Evolutionary conservation across 2,797 vertebrate genomes (phyloP).

Genomic region (Ctenopoma kingsleyae): DNA sequence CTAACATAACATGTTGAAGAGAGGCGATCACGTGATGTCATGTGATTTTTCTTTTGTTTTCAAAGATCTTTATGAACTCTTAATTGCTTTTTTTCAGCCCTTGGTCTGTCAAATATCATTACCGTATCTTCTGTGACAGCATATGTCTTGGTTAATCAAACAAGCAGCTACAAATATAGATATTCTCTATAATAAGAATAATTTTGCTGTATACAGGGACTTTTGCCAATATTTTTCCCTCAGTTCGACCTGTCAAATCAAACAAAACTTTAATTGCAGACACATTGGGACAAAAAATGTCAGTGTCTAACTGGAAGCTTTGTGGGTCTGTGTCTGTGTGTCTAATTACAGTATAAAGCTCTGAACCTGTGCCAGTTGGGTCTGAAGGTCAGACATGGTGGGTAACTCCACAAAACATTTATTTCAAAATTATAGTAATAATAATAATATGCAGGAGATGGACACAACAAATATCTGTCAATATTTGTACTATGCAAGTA

Average conservation of each 20-base stretch:
- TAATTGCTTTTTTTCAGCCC: background rate
- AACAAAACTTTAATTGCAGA: background rate
- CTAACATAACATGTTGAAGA: background rate
- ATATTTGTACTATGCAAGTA: background rate
- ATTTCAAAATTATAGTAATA: background rate
- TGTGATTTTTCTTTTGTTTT: too few species aligned
- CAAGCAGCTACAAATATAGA: background rate
- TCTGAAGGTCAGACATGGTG: constrained; percentile 9
- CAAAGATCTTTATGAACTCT: too few species aligned
- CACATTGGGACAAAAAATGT: background rate
- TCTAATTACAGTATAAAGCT: constrained; percentile 14
- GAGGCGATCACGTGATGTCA: too few species aligned
- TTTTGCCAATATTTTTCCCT: background rate
- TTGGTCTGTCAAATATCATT: background rate
- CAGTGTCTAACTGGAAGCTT: background rate
- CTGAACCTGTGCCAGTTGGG: background rate
- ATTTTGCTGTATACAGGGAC: too few species aligned
- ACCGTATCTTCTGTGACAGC: background rate
- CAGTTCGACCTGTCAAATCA: background rate
- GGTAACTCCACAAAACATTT: background rate
- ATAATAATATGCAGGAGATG: background rate
- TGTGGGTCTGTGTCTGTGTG: background rate
- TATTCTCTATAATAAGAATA: background rate
- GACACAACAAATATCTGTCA: background rate
- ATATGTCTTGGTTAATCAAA: background rate